These are phyloP conservation scores for Odontocerum albicorne DNA, from an alignment of 2,888 invertebrate genomes.

Conservation along the genomic window DNA sequence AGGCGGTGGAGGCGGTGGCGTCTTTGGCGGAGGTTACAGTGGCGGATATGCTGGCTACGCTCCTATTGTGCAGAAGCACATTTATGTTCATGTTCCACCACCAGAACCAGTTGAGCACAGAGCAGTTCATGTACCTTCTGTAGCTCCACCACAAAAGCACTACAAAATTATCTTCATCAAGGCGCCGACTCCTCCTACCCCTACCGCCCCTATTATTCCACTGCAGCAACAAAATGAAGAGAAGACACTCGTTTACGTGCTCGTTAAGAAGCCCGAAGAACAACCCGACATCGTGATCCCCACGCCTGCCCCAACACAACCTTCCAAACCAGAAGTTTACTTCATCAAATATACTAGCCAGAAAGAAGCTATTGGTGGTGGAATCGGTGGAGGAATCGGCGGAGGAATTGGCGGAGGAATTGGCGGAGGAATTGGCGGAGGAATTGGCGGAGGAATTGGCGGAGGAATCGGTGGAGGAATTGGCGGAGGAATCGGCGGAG, in stretches of 20 bases:
- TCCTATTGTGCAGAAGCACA: constrained; percentile 79
- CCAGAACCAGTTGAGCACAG: constrained; percentile 79
- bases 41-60: constrained; percentile 55
- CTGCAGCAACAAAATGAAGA: constrained; percentile 81
- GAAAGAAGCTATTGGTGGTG: constrained; percentile 45
- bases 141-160: constrained; percentile 80
- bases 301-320: constrained; percentile 76
- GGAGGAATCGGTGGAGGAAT: constrained; percentile 41
- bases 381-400: constrained; percentile 40
- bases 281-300: constrained; percentile 80
- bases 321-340: constrained; percentile 88
- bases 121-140: constrained; percentile 63
- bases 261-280: constrained; percentile 87
- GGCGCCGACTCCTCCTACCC: constrained; percentile 82
- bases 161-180: constrained; percentile 94
- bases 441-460: constrained; percentile 40
- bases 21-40: constrained; percentile 44
- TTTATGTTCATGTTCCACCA: constrained; percentile 88
- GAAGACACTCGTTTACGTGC: constrained; percentile 85
- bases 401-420: constrained; percentile 41
- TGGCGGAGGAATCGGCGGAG: constrained; percentile 34
- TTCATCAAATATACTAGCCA: constrained; percentile 84
- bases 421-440: constrained; percentile 40
- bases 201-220: constrained; percentile 80
- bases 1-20: constrained; percentile 42